phyloP scores from a whole-genome alignment of 2,797 vertebrate genomes.

The Chrosomus eos region DNA sequence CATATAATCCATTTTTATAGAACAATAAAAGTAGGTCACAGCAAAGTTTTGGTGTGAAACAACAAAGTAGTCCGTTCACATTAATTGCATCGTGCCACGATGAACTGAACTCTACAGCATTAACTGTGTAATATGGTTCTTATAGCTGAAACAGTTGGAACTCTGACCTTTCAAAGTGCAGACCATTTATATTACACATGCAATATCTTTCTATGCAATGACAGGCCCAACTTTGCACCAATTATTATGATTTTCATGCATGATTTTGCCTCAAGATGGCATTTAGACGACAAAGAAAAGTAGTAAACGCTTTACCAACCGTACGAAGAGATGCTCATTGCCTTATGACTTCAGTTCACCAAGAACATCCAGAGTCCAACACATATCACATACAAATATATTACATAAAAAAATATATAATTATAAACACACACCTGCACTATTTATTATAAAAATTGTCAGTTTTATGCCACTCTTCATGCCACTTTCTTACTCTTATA shows the following conservation, averaged over 20 bases:
- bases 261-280: background rate
- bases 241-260: background rate
- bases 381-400: background rate
- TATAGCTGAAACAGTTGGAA: background rate
- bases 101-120: background rate
- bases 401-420: no score
- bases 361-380: background rate
- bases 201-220: background rate
- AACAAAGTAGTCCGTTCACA: background rate
- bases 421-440: no score
- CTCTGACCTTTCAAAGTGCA: background rate
- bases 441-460: no score
- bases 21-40: constrained; percentile 30
- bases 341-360: background rate
- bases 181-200: background rate
- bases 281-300: background rate
- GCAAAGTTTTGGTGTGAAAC: constrained; percentile 18
- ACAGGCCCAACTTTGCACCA: background rate
- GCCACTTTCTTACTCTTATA: background rate
- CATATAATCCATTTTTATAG: constrained; percentile 17
- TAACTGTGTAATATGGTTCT: background rate
- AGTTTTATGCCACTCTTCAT: background rate
- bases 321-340: background rate
- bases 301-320: background rate
- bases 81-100: background rate